Percentiles rank a stretch among this genome's conserved stretches.
Conservation (phyloP, 2,888 invertebrate genomes). For the Falcaria lacertinaria region DNA sequence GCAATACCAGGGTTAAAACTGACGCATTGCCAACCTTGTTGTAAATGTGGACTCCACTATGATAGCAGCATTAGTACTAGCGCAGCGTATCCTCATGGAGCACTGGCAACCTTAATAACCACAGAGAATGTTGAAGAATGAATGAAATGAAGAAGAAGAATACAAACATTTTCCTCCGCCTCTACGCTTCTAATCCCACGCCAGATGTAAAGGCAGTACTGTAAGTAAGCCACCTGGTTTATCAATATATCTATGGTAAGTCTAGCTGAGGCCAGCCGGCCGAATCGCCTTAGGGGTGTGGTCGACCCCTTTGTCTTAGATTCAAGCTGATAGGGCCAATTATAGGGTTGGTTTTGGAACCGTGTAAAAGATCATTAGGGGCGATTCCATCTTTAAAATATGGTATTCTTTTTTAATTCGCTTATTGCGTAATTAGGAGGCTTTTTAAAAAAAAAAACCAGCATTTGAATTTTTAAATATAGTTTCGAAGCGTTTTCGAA, state of each 20-base stretch:
- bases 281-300: slow-evolving; percentile 21
- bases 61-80: no score
- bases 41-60: no score
- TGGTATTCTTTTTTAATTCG: slow-evolving; percentile 1
- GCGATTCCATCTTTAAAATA: not conserved
- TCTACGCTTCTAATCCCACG: slow-evolving; percentile 15
- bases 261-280: slow-evolving; percentile 14
- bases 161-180: no score
- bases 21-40: no score
- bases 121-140: no score
- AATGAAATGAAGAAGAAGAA: no score
- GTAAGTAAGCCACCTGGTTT: slow-evolving; percentile 46
- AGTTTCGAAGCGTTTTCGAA: no score
- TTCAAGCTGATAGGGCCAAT: slow-evolving; percentile 45
- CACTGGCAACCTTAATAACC: no score
- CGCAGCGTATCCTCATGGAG: no score
- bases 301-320: slow-evolving; percentile 58
- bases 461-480: no score
- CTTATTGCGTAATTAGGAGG: not conserved
- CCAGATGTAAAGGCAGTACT: slow-evolving; percentile 39
- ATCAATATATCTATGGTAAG: slow-evolving; percentile 14
- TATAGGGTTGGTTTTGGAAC: slow-evolving; percentile 37
- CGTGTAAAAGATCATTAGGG: slow-evolving; percentile 39
- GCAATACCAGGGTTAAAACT: no score
- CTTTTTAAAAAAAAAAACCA: no score